These are phyloP conservation scores for Aplidium turbinatum DNA, from an alignment of 23 tunicate genomes.

Conservation along the genomic window DNA sequence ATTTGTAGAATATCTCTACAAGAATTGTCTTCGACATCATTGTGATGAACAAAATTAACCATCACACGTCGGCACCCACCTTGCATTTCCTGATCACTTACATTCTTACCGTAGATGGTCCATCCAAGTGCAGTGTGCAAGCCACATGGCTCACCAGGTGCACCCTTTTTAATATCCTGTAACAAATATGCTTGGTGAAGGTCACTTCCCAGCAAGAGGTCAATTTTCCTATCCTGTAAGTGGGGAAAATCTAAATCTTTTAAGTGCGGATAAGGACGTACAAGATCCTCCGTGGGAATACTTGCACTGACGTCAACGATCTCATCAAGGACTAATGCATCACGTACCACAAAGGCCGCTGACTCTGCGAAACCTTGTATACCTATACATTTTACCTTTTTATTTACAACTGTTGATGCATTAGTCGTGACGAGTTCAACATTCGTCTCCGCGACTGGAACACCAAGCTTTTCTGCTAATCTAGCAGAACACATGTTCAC, in stretches of 20 bases:
- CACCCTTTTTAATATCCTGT: not conserved
- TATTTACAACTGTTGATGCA: not conserved
- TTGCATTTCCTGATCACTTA: not conserved
- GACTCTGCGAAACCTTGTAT: not conserved
- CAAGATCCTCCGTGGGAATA: slow-evolving; percentile 6
- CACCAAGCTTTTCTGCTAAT: slow-evolving; percentile 4
- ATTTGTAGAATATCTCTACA: not conserved
- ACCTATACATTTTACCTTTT: slow-evolving; percentile 1
- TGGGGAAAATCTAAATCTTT: slow-evolving; percentile 2
- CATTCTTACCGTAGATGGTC: slow-evolving; percentile 1
- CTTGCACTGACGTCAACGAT: slow-evolving; percentile 11
- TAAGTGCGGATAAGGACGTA: not conserved
- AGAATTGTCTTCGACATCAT: not conserved
- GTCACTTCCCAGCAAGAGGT: slow-evolving; percentile 14
- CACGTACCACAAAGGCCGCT: not conserved
- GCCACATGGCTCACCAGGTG: slow-evolving; percentile 8
- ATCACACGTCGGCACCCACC: not conserved
- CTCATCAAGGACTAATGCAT: slow-evolving; percentile 1
- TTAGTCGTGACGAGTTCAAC: slow-evolving; percentile 1
- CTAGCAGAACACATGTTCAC: slow-evolving; percentile 12
- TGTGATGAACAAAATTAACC: not conserved
- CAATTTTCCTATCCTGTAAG: not conserved
- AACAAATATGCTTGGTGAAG: slow-evolving; percentile 5
- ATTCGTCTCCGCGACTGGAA: not conserved
- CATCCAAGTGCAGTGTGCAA: slow-evolving; percentile 12